Conservation (phyloP, 2,888 invertebrate genomes). For the Empis stercorea region DNA sequence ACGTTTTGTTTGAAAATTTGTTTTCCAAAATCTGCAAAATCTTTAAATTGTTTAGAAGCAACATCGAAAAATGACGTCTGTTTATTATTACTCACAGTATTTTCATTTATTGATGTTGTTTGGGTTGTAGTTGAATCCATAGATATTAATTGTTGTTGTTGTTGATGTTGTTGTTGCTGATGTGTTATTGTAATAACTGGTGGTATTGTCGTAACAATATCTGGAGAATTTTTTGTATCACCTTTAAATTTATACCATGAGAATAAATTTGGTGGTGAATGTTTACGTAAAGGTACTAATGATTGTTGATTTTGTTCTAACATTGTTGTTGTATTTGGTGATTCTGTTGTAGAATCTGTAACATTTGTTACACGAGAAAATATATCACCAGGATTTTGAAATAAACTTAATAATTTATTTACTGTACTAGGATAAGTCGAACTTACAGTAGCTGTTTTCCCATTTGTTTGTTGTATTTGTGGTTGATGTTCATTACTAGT, state of each 20-base stretch:
- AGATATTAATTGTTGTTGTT: slow-evolving; percentile 6
- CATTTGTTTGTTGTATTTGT: slow-evolving; percentile 7
- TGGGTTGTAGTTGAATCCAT: slow-evolving; percentile 14
- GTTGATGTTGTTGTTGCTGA: slow-evolving; percentile 5
- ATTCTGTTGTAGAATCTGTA: slow-evolving; percentile 24
- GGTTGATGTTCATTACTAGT: not conserved
- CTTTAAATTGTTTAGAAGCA: slow-evolving; percentile 30
- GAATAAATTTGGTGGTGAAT: slow-evolving; percentile 9
- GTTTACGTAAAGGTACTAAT: slow-evolving; percentile 5
- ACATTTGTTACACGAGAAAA: slow-evolving; percentile 39
- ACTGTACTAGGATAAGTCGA: slow-evolving; percentile 41
- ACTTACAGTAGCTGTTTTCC: slow-evolving; percentile 33
- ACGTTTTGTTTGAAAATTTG: slow-evolving; percentile 23
- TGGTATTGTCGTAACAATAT: slow-evolving; percentile 4
- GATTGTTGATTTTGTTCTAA: slow-evolving; percentile 11
- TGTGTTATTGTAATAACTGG: slow-evolving; percentile 5
- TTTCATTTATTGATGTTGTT: slow-evolving; percentile 12
- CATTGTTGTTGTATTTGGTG: slow-evolving; percentile 17
- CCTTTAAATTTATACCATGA: slow-evolving; percentile 3
- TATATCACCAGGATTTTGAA: slow-evolving; percentile 48
- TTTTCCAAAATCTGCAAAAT: slow-evolving; percentile 23
- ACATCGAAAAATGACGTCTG: slow-evolving; percentile 27
- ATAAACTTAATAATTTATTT: slow-evolving; percentile 50
- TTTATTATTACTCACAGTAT: slow-evolving; percentile 6
- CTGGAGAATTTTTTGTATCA: not conserved